phyloP scores from a whole-genome alignment of 1,140 invertebrate species.

The Drosophila rufa region DNA sequence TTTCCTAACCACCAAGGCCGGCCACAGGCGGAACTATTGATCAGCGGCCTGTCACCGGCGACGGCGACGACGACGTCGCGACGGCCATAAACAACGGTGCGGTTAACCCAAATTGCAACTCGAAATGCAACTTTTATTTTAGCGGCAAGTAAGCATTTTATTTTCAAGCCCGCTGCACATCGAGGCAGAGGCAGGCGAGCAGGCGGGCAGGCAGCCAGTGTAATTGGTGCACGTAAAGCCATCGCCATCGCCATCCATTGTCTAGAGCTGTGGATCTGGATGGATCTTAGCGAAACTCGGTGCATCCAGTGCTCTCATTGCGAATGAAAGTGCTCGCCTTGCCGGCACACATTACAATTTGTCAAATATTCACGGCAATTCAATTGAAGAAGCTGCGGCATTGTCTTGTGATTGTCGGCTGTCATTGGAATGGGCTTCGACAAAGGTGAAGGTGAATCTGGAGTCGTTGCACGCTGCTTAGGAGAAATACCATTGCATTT shows the following conservation, averaged over 20 bases:
- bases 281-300: slow-evolving; percentile 57
- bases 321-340: slow-evolving; percentile 70
- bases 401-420: slow-evolving; percentile 46
- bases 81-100: slow-evolving; percentile 45
- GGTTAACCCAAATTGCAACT: slow-evolving; percentile 68
- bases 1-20: slow-evolving; percentile 6
- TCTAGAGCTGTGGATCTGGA: slow-evolving; percentile 29
- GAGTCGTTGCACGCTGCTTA: slow-evolving; percentile 22
- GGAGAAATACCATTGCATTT: slow-evolving; percentile 38
- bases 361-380: slow-evolving; percentile 69
- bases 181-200: slow-evolving; percentile 52
- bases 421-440: slow-evolving; percentile 33
- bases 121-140: slow-evolving; percentile 72
- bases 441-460: slow-evolving; percentile 39
- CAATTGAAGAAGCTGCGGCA: slow-evolving; percentile 61
- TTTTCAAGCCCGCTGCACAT: slow-evolving; percentile 73
- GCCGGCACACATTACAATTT: slow-evolving; percentile 65
- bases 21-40: slow-evolving; percentile 42
- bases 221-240: slow-evolving; percentile 72
- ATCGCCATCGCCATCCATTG: slow-evolving; percentile 54
- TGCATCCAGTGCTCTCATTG: slow-evolving; percentile 69
- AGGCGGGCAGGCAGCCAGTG: slow-evolving; percentile 25
- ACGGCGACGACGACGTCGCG: slow-evolving; percentile 5
- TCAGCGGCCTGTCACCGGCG: slow-evolving; percentile 20
- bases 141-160: slow-evolving; percentile 55